Conservation (phyloP, 2,797 vertebrate genomes). For the Fistularia commersonii region DNA sequence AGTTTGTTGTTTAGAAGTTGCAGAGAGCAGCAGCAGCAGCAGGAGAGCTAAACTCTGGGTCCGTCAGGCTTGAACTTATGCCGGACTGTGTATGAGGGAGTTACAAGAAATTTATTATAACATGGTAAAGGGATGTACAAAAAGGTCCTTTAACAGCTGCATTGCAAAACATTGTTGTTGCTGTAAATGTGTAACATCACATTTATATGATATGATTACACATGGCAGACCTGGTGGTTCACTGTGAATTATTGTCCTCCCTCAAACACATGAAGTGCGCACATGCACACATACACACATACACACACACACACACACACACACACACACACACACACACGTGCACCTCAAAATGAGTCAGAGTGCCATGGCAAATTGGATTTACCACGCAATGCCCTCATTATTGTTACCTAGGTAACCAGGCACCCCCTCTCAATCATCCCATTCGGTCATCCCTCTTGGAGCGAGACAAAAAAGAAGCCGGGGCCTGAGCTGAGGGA, state of each 20-base stretch:
- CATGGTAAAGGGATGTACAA: too few species aligned
- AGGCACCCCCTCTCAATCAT: slow-evolving; percentile 58
- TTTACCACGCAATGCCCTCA: slow-evolving; percentile 64
- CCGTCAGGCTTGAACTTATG: too few species aligned
- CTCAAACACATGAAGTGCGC: slow-evolving; percentile 11
- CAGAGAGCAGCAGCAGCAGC: too few species aligned
- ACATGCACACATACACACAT: background rate
- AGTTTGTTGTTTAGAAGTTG: too few species aligned
- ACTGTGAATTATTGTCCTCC: slow-evolving; percentile 1
- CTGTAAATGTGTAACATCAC: background rate
- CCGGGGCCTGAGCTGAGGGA: slow-evolving; percentile 23
- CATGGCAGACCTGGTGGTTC: background rate
- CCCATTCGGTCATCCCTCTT: slow-evolving; percentile 51
- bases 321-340: slow-evolving; percentile 23
- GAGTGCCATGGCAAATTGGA: slow-evolving; percentile 52
- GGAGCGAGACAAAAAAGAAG: slow-evolving; percentile 19
- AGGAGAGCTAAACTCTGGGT: too few species aligned
- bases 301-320: slow-evolving; percentile 12
- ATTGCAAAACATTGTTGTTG: background rate
- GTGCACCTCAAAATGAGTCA: slow-evolving; percentile 38
- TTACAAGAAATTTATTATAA: too few species aligned
- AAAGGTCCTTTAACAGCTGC: too few species aligned
- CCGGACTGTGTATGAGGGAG: too few species aligned
- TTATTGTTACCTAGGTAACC: slow-evolving; percentile 72
- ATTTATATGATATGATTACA: background rate